Conservation (phyloP, 2,888 invertebrate genomes). For the Siphlonurus alternatus region DNA sequence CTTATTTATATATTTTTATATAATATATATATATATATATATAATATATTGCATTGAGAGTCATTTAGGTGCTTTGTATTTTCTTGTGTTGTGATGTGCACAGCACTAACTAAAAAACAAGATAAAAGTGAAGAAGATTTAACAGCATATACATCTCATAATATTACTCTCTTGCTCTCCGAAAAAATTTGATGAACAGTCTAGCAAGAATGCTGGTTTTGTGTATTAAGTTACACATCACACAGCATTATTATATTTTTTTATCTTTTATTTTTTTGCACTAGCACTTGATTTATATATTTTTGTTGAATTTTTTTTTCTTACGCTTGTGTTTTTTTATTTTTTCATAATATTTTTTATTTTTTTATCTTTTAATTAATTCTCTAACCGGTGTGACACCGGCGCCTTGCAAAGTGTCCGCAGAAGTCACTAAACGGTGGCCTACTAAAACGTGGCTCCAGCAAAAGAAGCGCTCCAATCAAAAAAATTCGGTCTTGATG, state of each 20-base stretch:
- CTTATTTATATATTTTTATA: background rate
- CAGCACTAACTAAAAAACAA: slow-evolving; percentile 14
- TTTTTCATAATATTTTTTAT: slow-evolving; percentile 1
- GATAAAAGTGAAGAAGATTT: slow-evolving; percentile 16
- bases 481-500: background rate
- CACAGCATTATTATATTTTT: background rate
- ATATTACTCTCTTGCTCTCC: slow-evolving; percentile 8
- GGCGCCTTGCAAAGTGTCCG: slow-evolving; percentile 10
- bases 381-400: slow-evolving; percentile 1
- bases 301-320: background rate
- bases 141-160: slow-evolving; percentile 18
- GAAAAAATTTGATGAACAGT: slow-evolving; percentile 1
- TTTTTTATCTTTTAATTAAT: slow-evolving; percentile 1
- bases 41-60: background rate
- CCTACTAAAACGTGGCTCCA: slow-evolving; percentile 20
- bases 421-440: slow-evolving; percentile 15
- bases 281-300: slow-evolving; percentile 3
- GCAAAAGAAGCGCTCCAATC: slow-evolving; percentile 12
- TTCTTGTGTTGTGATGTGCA: background rate
- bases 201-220: slow-evolving; percentile 4
- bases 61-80: background rate
- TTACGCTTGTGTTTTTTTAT: background rate
- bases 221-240: background rate
- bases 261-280: background rate
- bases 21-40: background rate